These are phyloP conservation scores for Geotrupes spiniger DNA, from an alignment of 2,888 invertebrate genomes.

Conservation along the genomic window DNA sequence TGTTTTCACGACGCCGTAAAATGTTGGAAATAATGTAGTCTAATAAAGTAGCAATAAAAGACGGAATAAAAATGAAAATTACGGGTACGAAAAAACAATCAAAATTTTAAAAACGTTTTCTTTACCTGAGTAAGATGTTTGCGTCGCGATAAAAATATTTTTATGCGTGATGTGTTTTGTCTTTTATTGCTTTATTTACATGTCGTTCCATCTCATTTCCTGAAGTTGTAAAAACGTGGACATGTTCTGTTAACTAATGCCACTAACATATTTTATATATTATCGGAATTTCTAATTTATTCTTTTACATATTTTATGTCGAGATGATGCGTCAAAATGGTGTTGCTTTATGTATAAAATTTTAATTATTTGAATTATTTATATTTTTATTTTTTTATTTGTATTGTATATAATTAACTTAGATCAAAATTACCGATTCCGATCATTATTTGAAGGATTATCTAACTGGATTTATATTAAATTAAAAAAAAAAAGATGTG, in stretches of 20 bases:
- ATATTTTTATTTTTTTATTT: too few relatives aligned
- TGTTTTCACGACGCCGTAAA: constrained; percentile 13
- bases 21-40: constrained; percentile 11
- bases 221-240: constrained; percentile 42
- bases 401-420: too few relatives aligned
- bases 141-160: constrained; percentile 39
- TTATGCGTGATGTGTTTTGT: constrained; percentile 44
- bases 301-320: background rate
- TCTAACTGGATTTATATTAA: too few relatives aligned
- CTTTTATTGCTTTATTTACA: constrained; percentile 45
- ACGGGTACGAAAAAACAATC: constrained; percentile 31
- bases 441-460: too few relatives aligned
- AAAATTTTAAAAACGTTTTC: constrained; percentile 40
- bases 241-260: constrained; percentile 38
- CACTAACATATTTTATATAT: constrained; percentile 4
- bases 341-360: too few relatives aligned
- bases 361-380: too few relatives aligned
- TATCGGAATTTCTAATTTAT: constrained; percentile 8
- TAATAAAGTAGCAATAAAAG: constrained; percentile 23
- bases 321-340: too few relatives aligned
- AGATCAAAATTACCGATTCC: too few relatives aligned
- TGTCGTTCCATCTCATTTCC: constrained; percentile 43
- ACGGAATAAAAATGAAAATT: constrained; percentile 22
- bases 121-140: constrained; percentile 42
- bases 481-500: too few relatives aligned